Evolutionary conservation across 2,888 invertebrate genomes (phyloP).

Genomic region (Lasioglossum pauxillum): DNA sequence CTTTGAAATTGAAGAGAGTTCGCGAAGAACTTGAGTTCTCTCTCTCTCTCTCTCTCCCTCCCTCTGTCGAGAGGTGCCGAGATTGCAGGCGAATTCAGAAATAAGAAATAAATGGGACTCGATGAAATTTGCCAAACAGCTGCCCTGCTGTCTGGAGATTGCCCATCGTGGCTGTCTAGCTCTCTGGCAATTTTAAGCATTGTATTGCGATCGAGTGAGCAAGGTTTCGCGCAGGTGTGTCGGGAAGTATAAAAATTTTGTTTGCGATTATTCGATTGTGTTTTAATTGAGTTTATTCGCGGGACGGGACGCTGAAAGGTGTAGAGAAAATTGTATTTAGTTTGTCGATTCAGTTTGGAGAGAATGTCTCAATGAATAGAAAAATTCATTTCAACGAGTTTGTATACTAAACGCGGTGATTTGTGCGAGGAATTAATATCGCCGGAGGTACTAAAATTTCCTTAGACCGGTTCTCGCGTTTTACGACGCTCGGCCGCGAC

Average conservation of each 20-base stretch:
- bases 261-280: not conserved
- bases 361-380: not conserved
- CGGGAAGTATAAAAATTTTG: not conserved
- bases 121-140: slow-evolving; percentile 10
- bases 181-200: not conserved
- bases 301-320: not conserved
- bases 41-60: not conserved
- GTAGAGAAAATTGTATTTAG: not conserved
- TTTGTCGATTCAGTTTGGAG: not conserved
- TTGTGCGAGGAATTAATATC: slow-evolving; percentile 38
- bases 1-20: not conserved
- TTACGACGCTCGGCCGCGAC: slow-evolving; percentile 35
- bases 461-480: slow-evolving; percentile 18
- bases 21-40: not conserved
- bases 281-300: not conserved
- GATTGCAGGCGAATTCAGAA: not conserved
- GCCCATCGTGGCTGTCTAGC: not conserved
- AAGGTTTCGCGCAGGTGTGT: not conserved
- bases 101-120: slow-evolving; percentile 4
- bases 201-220: not conserved
- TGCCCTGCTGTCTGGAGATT: not conserved
- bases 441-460: slow-evolving; percentile 40
- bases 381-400: not conserved
- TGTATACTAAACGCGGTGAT: not conserved
- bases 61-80: not conserved